Base-by-base conservation (phyloP, 1,140 invertebrate species). In the Hypsibius dujardini region DNA sequence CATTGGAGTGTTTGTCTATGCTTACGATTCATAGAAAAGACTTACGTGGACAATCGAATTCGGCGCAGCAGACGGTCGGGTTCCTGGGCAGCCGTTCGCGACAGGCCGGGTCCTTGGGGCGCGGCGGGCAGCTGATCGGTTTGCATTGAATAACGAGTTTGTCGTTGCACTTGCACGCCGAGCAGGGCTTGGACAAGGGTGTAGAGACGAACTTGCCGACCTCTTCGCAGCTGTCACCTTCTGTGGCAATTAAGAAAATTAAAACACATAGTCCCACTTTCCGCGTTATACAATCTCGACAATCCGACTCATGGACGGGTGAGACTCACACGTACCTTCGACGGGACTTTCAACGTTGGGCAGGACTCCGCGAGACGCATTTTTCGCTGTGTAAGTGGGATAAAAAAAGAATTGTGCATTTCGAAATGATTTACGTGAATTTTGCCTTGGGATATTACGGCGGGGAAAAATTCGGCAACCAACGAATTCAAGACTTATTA, bases 81-180 rank as follows among this genome's bases (percentile, higher is more conserved):
- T 67, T 67, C 62, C 45, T 67, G 12, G 62, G 62, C 12, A 67
- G 62, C 3, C 62, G 62, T 42, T 67, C 62, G 12, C 45, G 12
- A 42, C 62, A 67, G 7, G 12, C 62, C 3, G 12, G 12, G 3
- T 67, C 62, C 12, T 3, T 12, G 42, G 62, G 62, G 62, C 12
- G 12, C 12, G 62, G 62, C 62, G 62, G 62, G 42, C 62, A 67
- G 42, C 12, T 67, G 62, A 67, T 67, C 3, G 12, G 3, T 42
- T 67, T 67, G 42, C 62, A 67, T 45, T 67, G 62, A 45, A 67
- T 67, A 12, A 15, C 3, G 12, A 67, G 42, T 42, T 67, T 67
- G 62, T 45, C 45, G 62, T 67, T 67, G 62, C 62, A 67, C 42
- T 67, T 67, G 45, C 62, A 67, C 12, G 62, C 62, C 12, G 42